These are phyloP conservation scores for Bolinopsis microptera DNA, from an alignment of 37 sponge, comb jelly and placozoan species.

Conservation along the genomic window DNA sequence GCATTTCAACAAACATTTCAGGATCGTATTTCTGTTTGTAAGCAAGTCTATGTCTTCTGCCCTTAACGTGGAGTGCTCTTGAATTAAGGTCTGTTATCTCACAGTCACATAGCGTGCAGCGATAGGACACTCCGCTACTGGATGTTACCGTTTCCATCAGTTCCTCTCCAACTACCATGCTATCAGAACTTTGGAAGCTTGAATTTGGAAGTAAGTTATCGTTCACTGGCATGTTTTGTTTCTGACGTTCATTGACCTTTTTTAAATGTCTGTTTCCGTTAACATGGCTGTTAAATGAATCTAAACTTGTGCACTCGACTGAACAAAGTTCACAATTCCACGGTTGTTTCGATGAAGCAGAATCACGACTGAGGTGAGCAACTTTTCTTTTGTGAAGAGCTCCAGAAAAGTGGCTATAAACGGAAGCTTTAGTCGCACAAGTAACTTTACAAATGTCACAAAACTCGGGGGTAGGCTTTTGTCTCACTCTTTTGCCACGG, in stretches of 20 bases:
- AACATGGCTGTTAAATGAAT: conserved; percentile 28
- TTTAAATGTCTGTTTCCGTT: background rate
- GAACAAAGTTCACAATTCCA: conserved; percentile 43
- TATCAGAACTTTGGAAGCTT: background rate
- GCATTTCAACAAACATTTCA: conserved; percentile 35
- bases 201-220: background rate
- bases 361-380: background rate
- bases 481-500: background rate
- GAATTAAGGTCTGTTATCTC: background rate
- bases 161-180: background rate
- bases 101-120: conserved; percentile 20
- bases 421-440: conserved; percentile 14
- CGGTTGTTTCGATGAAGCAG: background rate
- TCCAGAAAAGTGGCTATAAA: conserved; percentile 49
- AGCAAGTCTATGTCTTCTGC: conserved; percentile 20
- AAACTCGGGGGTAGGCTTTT: background rate
- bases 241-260: background rate
- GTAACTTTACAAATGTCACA: conserved; percentile 53
- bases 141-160: background rate
- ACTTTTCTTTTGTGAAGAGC: conserved; percentile 28
- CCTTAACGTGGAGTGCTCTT: background rate
- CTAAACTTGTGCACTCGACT: conserved; percentile 11
- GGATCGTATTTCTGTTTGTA: conserved; percentile 26
- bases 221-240: background rate
- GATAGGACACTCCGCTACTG: background rate